Conservation (phyloP, 2,797 vertebrate species). For the Brachyrhaphis roseni region DNA sequence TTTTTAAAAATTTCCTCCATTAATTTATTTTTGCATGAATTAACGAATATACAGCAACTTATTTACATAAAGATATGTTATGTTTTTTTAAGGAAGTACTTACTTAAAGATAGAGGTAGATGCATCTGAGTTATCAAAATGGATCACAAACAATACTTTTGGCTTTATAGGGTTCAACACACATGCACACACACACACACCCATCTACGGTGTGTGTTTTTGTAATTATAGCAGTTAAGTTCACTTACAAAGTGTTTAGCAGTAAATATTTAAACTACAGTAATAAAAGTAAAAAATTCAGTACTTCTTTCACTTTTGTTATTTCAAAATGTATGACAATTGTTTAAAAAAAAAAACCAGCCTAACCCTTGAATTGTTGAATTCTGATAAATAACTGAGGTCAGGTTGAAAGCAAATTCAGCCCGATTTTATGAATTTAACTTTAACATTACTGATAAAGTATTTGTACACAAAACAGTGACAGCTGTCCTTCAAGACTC, state of each 20-base stretch:
- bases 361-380: not conserved
- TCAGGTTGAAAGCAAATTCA: not conserved
- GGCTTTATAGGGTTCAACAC: not conserved
- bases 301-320: not conserved
- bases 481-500: not conserved
- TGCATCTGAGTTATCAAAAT: not conserved
- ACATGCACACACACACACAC: not conserved
- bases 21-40: not conserved
- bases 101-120: not conserved
- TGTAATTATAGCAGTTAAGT: not conserved
- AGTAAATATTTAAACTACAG: not conserved
- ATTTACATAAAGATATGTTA: not conserved
- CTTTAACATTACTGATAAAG: not conserved
- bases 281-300: not conserved
- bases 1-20: not conserved
- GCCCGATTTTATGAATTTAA: not conserved
- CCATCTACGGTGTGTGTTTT: not conserved
- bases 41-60: not conserved
- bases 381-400: not conserved
- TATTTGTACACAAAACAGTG: not conserved
- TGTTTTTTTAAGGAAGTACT: not conserved
- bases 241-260: not conserved
- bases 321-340: not conserved
- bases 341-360: not conserved
- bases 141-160: not conserved